Evolutionary conservation across 2,888 invertebrate genomes (phyloP).

Genomic region (Volucella zonaria): DNA sequence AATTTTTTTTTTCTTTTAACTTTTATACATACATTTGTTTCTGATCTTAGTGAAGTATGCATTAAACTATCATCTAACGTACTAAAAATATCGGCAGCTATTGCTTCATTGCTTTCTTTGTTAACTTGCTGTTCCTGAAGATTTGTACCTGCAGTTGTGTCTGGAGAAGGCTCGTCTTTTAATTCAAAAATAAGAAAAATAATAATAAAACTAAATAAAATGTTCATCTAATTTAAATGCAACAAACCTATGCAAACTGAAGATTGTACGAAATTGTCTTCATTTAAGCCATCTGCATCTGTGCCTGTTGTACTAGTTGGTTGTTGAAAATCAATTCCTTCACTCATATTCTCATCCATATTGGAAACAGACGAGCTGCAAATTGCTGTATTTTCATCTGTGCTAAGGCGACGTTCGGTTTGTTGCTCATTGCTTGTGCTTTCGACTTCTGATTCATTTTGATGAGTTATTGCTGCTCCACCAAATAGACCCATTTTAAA

Average conservation of each 20-base stretch:
- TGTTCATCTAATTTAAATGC: background rate
- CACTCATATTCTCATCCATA: constrained; percentile 33
- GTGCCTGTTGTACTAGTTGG: constrained; percentile 58
- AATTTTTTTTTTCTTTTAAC: background rate
- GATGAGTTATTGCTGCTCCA: constrained; percentile 71
- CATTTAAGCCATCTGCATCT: constrained; percentile 43
- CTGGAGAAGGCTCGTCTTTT: constrained; percentile 52
- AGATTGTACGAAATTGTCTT: constrained; percentile 54
- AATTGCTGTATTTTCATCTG: constrained; percentile 59
- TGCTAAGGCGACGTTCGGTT: background rate
- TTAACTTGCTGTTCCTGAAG: constrained; percentile 13
- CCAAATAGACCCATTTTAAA: constrained; percentile 76
- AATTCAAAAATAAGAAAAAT: background rate
- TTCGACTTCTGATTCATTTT: constrained; percentile 54
- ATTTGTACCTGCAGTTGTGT: constrained; percentile 43
- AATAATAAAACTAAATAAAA: background rate
- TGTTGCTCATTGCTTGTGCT: constrained; percentile 53
- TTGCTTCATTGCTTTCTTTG: constrained; percentile 57
- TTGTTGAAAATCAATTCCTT: constrained; percentile 54
- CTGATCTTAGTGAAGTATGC: constrained; percentile 33
- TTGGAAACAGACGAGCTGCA: constrained; percentile 40
- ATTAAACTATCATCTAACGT: constrained; percentile 65
- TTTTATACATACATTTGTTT: constrained; percentile 24
- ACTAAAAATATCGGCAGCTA: constrained; percentile 76
- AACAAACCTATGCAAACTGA: constrained; percentile 46